A percentile compares a stretch with the other conserved stretches of the same genome.
Evolutionary conservation across 2,113 vertebrate genomes (phyloP).

Genomic region (Heterocephalus glaber): DNA sequence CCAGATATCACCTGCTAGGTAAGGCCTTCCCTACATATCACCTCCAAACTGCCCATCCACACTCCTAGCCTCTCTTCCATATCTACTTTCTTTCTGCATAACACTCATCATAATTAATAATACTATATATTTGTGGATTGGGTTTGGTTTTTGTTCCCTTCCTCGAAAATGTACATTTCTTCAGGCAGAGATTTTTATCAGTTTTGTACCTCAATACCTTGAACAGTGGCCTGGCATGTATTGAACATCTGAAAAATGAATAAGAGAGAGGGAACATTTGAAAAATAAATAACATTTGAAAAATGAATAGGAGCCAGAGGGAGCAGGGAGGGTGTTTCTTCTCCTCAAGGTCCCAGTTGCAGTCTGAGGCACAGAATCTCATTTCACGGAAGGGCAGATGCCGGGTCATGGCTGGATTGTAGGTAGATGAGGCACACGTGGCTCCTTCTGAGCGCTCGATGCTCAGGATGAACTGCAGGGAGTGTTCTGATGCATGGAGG

Average conservation of each 20-base stretch:
- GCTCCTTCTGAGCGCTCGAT: background rate
- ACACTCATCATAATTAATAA: background rate
- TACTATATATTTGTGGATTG: background rate
- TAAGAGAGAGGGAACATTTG: background rate
- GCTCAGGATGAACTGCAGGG: background rate
- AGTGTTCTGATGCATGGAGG: background rate
- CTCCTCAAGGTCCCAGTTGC: background rate
- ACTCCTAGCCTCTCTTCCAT: background rate
- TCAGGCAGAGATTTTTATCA: background rate
- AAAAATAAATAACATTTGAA: conserved; percentile 58
- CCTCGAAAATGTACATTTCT: conserved; percentile 1
- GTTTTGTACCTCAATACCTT: background rate
- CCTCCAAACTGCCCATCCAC: background rate
- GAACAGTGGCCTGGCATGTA: background rate
- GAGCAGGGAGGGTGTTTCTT: background rate
- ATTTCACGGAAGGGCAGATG: background rate
- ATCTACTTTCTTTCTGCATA: background rate
- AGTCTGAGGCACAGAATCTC: background rate
- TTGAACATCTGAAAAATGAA: conserved; percentile 40
- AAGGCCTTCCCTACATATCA: background rate
- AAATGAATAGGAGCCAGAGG: background rate
- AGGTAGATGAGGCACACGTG: background rate
- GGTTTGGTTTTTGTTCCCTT: background rate
- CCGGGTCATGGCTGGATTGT: background rate
- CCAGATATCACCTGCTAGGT: background rate